phyloP scores from a whole-genome alignment of 2,888 invertebrate genomes.

The Eupithecia vulgata region DNA sequence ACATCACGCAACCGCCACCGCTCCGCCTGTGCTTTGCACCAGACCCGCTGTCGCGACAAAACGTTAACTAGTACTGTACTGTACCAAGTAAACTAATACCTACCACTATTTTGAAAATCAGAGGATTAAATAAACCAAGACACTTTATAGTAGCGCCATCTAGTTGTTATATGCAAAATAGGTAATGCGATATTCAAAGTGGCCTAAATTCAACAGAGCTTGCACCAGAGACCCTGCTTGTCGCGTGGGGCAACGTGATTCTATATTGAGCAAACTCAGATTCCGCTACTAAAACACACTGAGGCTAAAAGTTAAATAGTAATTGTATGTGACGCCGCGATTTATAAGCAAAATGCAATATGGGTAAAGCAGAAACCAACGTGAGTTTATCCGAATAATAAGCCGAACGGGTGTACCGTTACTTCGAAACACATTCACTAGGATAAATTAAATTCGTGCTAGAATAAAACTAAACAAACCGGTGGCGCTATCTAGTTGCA shows the following conservation, averaged over 20 bases:
- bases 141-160: not conserved
- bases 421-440: not conserved
- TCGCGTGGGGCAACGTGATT: not conserved
- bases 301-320: too few species aligned
- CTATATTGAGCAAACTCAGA: not conserved
- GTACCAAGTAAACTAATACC: not conserved
- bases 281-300: not conserved
- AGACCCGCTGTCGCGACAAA: conserved; percentile 75
- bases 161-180: not conserved
- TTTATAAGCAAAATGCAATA: too few species aligned
- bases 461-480: not conserved
- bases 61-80: conserved; percentile 64
- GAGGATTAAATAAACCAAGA: not conserved
- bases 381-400: not conserved
- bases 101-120: not conserved
- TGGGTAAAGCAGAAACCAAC: too few species aligned
- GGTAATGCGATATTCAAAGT: not conserved
- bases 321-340: too few species aligned
- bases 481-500: not conserved
- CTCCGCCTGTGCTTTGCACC: conserved; percentile 72
- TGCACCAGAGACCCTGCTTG: not conserved
- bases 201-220: not conserved
- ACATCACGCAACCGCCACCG: conserved; percentile 75
- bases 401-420: not conserved
- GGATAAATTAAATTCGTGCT: not conserved